These are phyloP conservation scores for Latrodectus hesperus DNA, from an alignment of 2,888 invertebrate genomes.

Conservation along the genomic window DNA sequence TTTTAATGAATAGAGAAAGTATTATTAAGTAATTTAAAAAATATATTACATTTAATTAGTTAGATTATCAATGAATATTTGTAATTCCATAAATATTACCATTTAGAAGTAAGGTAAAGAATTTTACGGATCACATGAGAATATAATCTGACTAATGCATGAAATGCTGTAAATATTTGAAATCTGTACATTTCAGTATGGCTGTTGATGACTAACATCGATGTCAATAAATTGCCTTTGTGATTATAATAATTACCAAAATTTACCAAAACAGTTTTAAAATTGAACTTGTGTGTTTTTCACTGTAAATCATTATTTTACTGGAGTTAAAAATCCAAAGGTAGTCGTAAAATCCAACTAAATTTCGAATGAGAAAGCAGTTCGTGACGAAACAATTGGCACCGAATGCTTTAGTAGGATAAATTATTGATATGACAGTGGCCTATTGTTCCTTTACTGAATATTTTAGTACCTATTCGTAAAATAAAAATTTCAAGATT, in stretches of 20 bases:
- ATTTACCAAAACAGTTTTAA: background rate
- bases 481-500: constrained; percentile 31
- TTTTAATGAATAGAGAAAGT: too few relatives aligned
- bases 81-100: too few relatives aligned
- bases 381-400: constrained; percentile 65
- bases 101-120: too few relatives aligned
- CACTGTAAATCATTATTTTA: constrained; percentile 45
- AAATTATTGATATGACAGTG: constrained; percentile 46
- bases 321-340: constrained; percentile 48
- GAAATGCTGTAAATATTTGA: too few relatives aligned
- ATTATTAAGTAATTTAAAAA: too few relatives aligned
- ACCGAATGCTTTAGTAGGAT: constrained; percentile 32
- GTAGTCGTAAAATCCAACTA: constrained; percentile 39
- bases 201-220: too few relatives aligned
- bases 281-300: background rate
- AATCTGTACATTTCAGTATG: too few relatives aligned
- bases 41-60: too few relatives aligned
- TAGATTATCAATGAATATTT: too few relatives aligned
- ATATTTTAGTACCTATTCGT: constrained; percentile 56
- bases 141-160: too few relatives aligned
- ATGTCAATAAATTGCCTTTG: too few relatives aligned
- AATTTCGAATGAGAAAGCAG: constrained; percentile 12
- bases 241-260: background rate
- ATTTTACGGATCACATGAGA: too few relatives aligned
- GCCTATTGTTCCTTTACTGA: constrained; percentile 58